These are phyloP conservation scores for Antheraea mylitta DNA, from an alignment of 1,140 invertebrate genomes.

Conservation along the genomic window DNA sequence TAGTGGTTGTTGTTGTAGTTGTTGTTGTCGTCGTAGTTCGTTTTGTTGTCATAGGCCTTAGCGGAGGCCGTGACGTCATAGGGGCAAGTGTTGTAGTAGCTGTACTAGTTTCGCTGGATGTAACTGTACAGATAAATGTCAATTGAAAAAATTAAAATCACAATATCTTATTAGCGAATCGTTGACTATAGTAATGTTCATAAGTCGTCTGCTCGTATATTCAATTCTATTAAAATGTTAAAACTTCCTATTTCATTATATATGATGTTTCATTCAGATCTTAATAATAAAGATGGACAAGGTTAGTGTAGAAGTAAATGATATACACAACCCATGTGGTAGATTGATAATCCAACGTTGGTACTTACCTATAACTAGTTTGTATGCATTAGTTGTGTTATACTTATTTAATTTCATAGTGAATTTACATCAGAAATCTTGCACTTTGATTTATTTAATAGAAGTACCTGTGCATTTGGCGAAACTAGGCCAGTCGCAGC, in stretches of 20 bases:
- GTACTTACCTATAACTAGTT: too few relatives aligned
- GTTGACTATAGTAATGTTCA: too few relatives aligned
- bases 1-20: conserved; percentile 38
- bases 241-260: neutral
- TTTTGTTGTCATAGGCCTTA: conserved; percentile 29
- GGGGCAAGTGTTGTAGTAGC: conserved; percentile 59
- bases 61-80: conserved; percentile 57
- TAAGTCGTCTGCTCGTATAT: too few relatives aligned
- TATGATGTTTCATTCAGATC: neutral
- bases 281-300: neutral
- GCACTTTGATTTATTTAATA: too few relatives aligned
- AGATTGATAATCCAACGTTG: too few relatives aligned
- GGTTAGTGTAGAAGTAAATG: neutral
- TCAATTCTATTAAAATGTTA: neutral
- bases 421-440: too few relatives aligned
- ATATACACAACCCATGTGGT: too few relatives aligned
- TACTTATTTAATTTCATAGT: neutral
- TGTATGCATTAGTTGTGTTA: too few relatives aligned
- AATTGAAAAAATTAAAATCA: neutral
- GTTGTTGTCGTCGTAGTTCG: conserved; percentile 34
- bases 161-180: too few relatives aligned
- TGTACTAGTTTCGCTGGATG: conserved; percentile 48
- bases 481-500: conserved; percentile 89
- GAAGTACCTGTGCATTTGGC: conserved; percentile 85
- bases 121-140: conserved; percentile 29